Base-by-base conservation (phyloP, 2,888 invertebrate genomes). In the Desoria tigrina region DNA sequence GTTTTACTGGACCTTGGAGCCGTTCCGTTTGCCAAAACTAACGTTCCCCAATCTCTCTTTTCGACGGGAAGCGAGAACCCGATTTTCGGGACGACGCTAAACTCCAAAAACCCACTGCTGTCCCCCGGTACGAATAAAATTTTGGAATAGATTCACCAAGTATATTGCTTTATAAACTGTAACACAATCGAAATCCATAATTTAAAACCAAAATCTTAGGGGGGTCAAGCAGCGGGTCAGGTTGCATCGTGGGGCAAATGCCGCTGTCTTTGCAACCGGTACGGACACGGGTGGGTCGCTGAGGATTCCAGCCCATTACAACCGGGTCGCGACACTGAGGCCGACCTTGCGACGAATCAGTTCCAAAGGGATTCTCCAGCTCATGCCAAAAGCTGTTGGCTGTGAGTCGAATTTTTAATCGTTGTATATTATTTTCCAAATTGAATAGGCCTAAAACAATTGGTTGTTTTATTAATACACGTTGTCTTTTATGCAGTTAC, bases 321-420 rank as follows among this genome's bases (percentile, higher is more conserved):
- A 81, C 77, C 83, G 84, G 0, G 77, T 80, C 24, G 79, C 77
- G 61, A 80, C 81, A 6, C 70, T 83, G 9, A 83, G 82, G 70
- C 80, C 81, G 3, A 63, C 67, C 1, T 50, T 62, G n/a, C 58
- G 59, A 18, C 14, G 72, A 21, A 42, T 71, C 6, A 69, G 71
- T 42, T 42, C 69, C 26, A 51, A 60, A 42, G 71, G 71, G 16
- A 32, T 55, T 16, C 3, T 9, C 9, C 18, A 37, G 39, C 4
- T 21, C 51, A 24, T 72, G 9, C 73, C 73, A 11, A 63, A 69
- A 16, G 53, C 63, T 28, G 61, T 66, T 42, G 68, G 67, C 37
- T 28, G 73, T 74, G 65, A 60, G 67, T 42, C 14, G 51, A 14
- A n/a, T n/a, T n/a, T n/a, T n/a, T n/a, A n/a, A n/a, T n/a, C n/a